These are phyloP conservation scores for Mystacides longicornis DNA, from an alignment of 2,888 invertebrate genomes.

Conservation along the genomic window DNA sequence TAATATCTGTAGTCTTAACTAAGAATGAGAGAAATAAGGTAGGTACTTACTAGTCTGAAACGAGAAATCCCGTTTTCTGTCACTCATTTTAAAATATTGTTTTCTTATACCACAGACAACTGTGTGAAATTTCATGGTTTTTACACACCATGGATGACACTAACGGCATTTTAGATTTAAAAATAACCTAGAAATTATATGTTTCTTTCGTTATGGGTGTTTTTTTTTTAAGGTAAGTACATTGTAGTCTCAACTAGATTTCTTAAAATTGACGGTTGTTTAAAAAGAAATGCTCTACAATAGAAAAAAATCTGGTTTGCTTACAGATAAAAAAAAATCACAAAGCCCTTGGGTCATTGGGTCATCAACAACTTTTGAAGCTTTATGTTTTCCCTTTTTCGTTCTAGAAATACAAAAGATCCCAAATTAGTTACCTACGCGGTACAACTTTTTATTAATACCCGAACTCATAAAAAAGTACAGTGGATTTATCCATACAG, in stretches of 20 bases:
- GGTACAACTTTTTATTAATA: too few species aligned
- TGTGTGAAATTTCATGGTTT: neutral
- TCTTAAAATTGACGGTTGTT: neutral
- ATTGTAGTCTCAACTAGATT: too few species aligned
- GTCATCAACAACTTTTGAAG: conserved; percentile 18
- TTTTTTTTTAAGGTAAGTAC: too few species aligned
- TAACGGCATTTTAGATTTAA: neutral
- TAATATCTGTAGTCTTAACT: too few species aligned
- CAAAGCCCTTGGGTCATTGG: conserved; percentile 16
- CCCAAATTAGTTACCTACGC: conserved; percentile 21
- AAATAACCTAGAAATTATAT: neutral
- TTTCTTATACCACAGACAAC: neutral
- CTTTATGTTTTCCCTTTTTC: conserved; percentile 17
- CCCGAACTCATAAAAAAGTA: neutral
- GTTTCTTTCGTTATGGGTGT: too few species aligned
- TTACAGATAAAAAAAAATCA: conserved; percentile 4
- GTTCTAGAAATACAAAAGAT: conserved; percentile 18
- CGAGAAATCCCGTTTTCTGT: too few species aligned
- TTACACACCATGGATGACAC: neutral
- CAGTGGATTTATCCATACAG: neutral
- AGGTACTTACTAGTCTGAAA: too few species aligned
- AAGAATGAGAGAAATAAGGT: too few species aligned
- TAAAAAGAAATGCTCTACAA: too few species aligned
- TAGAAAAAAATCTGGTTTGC: conserved; percentile 12
- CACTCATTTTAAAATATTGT: too few species aligned